Conservation (phyloP, 1,140 invertebrate genomes). For the Asobara japonica region DNA sequence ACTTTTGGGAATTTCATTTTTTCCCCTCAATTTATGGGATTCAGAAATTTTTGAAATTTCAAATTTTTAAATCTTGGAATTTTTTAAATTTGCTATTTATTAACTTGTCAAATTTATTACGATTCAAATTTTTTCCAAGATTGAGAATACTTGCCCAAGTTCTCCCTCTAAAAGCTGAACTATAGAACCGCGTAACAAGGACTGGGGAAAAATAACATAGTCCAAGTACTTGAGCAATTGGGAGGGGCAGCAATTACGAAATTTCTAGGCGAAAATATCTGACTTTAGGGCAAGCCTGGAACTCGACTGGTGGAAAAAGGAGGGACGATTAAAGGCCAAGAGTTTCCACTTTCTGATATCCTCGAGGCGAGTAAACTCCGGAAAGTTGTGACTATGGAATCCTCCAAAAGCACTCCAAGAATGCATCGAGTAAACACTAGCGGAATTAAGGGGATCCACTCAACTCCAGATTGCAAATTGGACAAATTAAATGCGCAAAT, state of each 20-base stretch:
- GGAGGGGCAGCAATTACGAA: constrained; percentile 15
- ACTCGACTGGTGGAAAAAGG: background rate
- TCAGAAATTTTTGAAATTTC: too few species aligned
- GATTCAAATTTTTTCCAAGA: too few species aligned
- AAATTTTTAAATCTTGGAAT: too few species aligned
- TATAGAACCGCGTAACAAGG: too few species aligned
- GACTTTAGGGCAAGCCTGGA: background rate
- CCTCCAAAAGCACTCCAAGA: background rate
- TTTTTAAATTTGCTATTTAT: too few species aligned
- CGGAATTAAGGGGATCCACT: background rate
- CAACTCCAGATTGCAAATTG: background rate
- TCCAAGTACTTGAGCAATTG: constrained; percentile 21
- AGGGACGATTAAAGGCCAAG: background rate
- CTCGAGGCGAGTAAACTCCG: background rate
- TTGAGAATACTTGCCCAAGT: too few species aligned
- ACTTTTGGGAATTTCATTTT: too few species aligned
- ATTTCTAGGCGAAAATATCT: constrained; percentile 19
- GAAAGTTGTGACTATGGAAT: background rate
- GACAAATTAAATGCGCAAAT: background rate
- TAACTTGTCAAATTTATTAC: too few species aligned
- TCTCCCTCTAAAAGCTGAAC: too few species aligned
- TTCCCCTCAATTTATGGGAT: too few species aligned
- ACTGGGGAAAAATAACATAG: constrained; percentile 11
- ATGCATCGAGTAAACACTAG: background rate
- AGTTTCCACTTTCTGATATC: background rate